phyloP scores from a whole-genome alignment of 2,797 vertebrate genomes.

The Poecilia picta region DNA sequence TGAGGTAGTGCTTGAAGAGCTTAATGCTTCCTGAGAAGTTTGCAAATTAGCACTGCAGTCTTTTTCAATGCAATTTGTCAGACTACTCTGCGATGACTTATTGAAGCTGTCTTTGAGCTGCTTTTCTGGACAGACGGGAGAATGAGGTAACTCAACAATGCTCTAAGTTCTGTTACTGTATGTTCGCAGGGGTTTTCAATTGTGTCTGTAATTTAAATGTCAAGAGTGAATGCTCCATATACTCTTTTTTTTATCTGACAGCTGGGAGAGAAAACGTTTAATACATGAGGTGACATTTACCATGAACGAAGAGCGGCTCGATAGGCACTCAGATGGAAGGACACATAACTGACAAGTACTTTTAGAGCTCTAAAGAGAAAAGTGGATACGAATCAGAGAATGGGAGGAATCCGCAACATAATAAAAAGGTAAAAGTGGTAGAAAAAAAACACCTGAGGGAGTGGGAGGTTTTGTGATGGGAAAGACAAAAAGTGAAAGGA shows the following conservation, averaged over 20 bases:
- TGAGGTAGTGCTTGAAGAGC: neutral
- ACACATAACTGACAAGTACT: conserved; percentile 50
- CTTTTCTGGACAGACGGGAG: conserved; percentile 29
- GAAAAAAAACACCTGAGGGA: conserved; percentile 7
- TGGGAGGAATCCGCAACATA: conserved; percentile 19
- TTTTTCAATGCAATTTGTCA: conserved; percentile 54
- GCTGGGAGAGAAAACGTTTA: conserved; percentile 52
- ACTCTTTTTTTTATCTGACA: conserved; percentile 58
- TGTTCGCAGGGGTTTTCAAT: conserved; percentile 38
- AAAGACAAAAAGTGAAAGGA: conserved; percentile 15
- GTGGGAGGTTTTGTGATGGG: neutral
- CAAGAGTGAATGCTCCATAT: conserved; percentile 64
- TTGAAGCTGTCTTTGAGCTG: conserved; percentile 55
- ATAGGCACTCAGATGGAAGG: conserved; percentile 48
- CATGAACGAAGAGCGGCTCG: conserved; percentile 34
- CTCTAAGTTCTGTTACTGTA: conserved; percentile 46
- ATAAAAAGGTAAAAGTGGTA: conserved; percentile 7
- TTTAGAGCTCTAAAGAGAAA: conserved; percentile 29
- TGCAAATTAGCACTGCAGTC: conserved; percentile 35
- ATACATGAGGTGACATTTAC: conserved; percentile 70
- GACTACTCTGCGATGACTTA: conserved; percentile 62
- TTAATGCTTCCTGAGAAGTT: neutral
- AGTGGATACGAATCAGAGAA: conserved; percentile 27
- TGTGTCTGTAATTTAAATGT: conserved; percentile 67
- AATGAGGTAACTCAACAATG: conserved; percentile 24